These are phyloP conservation scores for Acleris sparsana DNA, from an alignment of 2,888 invertebrate genomes.

Conservation along the genomic window DNA sequence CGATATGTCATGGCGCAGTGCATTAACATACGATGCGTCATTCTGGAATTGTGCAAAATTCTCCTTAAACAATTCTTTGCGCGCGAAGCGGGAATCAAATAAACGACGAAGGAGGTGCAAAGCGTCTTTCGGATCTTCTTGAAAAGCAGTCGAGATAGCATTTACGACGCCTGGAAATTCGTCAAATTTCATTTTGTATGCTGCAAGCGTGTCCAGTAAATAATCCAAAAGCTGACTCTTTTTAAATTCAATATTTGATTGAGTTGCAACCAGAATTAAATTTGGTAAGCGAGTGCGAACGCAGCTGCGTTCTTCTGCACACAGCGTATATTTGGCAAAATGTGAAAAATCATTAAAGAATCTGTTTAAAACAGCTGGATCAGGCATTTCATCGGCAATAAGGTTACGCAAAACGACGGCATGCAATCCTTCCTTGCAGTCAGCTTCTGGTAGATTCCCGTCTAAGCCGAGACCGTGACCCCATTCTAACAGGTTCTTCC, in stretches of 20 bases:
- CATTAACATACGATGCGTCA: constrained; percentile 22
- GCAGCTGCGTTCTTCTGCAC: constrained; percentile 10
- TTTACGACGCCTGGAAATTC: constrained; percentile 12
- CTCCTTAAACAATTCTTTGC: constrained; percentile 20
- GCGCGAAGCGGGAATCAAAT: constrained; percentile 10
- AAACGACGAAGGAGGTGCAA: constrained; percentile 4
- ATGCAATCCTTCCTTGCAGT: constrained; percentile 27
- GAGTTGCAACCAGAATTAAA: constrained; percentile 6
- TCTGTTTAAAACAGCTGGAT: constrained; percentile 1
- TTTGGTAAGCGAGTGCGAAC: constrained; percentile 6
- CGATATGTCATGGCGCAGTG: constrained; percentile 22
- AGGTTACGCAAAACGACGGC: constrained; percentile 26
- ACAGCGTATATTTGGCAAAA: constrained; percentile 16
- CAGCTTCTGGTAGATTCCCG: constrained; percentile 21
- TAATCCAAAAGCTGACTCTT: constrained; percentile 1
- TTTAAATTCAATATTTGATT: not conserved
- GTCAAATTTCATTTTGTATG: constrained; percentile 2
- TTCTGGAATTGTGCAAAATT: constrained; percentile 8
- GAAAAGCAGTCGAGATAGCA: constrained; percentile 5
- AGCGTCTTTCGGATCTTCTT: constrained; percentile 1
- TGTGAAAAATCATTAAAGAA: constrained; percentile 20
- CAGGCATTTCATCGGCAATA: not conserved
- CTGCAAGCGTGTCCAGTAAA: constrained; percentile 4
- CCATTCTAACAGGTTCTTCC: constrained; percentile 9
- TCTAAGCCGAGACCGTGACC: constrained; percentile 16